phyloP scores from a whole-genome alignment of 2,113 vertebrate genomes.

The Poeciliopsis turrubarensis region DNA sequence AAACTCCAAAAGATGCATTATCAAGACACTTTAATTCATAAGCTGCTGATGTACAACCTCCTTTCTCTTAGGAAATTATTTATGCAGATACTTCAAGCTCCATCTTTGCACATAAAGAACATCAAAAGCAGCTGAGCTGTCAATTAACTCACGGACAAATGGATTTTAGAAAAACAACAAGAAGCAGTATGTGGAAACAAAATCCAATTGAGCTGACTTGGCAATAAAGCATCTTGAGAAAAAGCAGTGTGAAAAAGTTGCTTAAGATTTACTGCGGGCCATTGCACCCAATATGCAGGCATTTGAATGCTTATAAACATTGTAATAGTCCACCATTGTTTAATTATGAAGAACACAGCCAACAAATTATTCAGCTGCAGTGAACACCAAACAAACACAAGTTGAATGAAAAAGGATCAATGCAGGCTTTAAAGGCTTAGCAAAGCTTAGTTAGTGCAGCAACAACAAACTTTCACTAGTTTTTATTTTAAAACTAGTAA shows the following conservation, averaged over 20 bases:
- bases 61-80: background rate
- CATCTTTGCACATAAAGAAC: background rate
- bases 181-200: background rate
- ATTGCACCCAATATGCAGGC: slow-evolving; percentile 11
- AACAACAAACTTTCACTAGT: background rate
- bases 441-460: background rate
- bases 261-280: slow-evolving; percentile 25
- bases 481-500: slow-evolving; percentile 1
- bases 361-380: slow-evolving; percentile 18
- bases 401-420: slow-evolving; percentile 47
- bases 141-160: background rate
- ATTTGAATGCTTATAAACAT: slow-evolving; percentile 14
- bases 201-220: slow-evolving; percentile 19
- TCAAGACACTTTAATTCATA: background rate
- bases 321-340: slow-evolving; percentile 14
- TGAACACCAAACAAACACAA: slow-evolving; percentile 29
- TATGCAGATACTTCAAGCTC: background rate
- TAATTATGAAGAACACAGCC: slow-evolving; percentile 24
- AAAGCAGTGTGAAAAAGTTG: background rate
- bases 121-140: background rate
- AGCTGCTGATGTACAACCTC: background rate
- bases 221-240: slow-evolving; percentile 10
- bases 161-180: background rate
- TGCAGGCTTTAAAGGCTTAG: slow-evolving; percentile 13
- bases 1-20: background rate